Evolutionary conservation across 2,113 vertebrate species (phyloP), one percentile per base, ranked within the genome.

Genomic region (Elgaria multicarinata): DNA sequence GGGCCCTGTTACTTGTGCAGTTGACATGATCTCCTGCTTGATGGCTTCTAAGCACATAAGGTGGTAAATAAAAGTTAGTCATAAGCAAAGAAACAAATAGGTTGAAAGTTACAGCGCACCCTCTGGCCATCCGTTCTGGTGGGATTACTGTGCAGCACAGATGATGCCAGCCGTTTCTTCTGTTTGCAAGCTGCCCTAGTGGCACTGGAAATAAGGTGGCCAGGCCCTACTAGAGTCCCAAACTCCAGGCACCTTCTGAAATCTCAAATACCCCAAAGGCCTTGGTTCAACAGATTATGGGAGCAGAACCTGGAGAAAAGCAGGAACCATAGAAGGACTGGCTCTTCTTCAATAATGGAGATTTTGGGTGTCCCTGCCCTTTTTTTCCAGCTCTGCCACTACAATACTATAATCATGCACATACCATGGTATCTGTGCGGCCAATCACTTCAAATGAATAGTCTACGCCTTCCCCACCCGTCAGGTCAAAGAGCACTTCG

Each of bases 391-490:
- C 2, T n/a, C 28, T 55, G 13, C 22, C 31, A 80, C 24, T 55
- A 44, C 28, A 62, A 16, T 82, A 6, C 14, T 80, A 31, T 22
- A 64, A 31, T 42, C 16, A 81, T 46, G 50, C 50, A 94, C 96
- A 36, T 93, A 98, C 98, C 98, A 98, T 97, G 24, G 97, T 97
- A 9, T 93, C 96, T 6, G 95, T 95, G 24, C 79, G 95, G 24
- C 98, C 98, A 1, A 96, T 93, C 91, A 96, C 98, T 94, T 98
- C 98, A 91, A 98, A 95, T 53, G 97, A 96, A 92, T 95, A 98
- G 91, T 97, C 97, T 64, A 98, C 96, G 4, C 96, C 96, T 31
- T 74, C 69, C 2, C 97, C 95, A 0, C 92, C 93, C 0, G 98
- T 98, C 97, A 98, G 97, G 86, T 98, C 97, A 8, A 79, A 36